Evolutionary conservation across 1,140 invertebrate species (phyloP), one percentile per base, ranked within the genome.

Genomic region (Lepidurus couesii): DNA sequence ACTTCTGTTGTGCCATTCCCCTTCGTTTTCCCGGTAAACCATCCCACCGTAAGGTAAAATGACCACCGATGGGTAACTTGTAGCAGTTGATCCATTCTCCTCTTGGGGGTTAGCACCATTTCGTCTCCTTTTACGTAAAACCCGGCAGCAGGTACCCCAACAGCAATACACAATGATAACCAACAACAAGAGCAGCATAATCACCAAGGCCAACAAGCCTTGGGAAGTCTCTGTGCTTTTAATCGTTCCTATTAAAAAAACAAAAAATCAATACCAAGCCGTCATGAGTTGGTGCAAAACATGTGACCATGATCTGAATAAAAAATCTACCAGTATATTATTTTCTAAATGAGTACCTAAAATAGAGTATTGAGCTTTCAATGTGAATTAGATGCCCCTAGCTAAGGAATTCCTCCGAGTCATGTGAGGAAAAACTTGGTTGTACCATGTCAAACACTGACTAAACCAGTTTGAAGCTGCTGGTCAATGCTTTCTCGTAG

Each of bases 121-220:
- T 75, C 87, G 86, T 77, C 87, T 84, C 78, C 84, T 83, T 79
- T 86, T 83, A 80, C 87, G 88, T 4, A 88, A 82, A 0, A 84
- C 83, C 43, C 88, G 82, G 77, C 88, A 88, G 1, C 88, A 88
- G 5, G 88, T 87, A 3, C 88, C 88, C 85, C 88, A 89, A 81
- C 88, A 89, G 81, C 88, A 89, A 80, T 89, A 89, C 16, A 87
- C 84, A 21, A 89, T 84, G 76, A 89, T 88, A 80, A 89, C 88
- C 78, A 86, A 86, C 11, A 89, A 83, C 8, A 89, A 88, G 7
- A 87, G 86, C 8, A 89, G 84, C 88, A 89, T 89, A 13, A 89
- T 87, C 65, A 89, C 82, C 5, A 89, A 82, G 5, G 87, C 88
- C 21, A 87, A 87, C 8, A 88, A 83, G 11, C 88, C 88, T 81